Evolutionary conservation across 2,888 invertebrate genomes (phyloP).

Genomic region (Limnephilus auricula): DNA sequence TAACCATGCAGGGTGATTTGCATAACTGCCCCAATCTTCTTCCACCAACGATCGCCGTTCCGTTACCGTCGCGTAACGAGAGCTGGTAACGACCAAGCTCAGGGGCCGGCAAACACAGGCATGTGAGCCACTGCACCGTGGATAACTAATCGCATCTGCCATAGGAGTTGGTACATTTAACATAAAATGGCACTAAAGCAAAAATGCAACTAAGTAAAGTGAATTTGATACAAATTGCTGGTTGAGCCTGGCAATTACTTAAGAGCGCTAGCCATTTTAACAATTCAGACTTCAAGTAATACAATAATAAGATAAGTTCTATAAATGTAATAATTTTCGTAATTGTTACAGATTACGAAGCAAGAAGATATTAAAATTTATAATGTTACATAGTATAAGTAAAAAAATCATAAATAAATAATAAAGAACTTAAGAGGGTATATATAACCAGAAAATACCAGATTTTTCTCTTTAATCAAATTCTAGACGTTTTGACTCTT

Average conservation of each 20-base stretch:
- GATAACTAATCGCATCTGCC: not conserved
- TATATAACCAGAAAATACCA: too few species aligned
- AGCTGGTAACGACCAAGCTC: conserved; percentile 1
- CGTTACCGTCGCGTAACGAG: conserved; percentile 46
- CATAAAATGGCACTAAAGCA: not conserved
- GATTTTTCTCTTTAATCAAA: too few species aligned
- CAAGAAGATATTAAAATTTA: too few species aligned
- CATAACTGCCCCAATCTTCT: conserved; percentile 56
- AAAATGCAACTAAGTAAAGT: not conserved
- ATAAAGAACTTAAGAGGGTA: too few species aligned
- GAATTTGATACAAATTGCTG: not conserved
- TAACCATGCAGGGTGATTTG: conserved; percentile 56
- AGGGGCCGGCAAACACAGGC: not conserved
- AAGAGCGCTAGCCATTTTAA: not conserved
- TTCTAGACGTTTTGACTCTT: too few species aligned
- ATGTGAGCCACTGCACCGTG: not conserved
- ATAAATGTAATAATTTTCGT: too few species aligned
- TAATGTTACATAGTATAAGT: too few species aligned
- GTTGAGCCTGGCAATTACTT: not conserved
- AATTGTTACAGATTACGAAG: too few species aligned
- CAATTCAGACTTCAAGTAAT: too few species aligned
- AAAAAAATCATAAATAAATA: too few species aligned
- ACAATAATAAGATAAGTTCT: too few species aligned
- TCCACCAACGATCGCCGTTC: conserved; percentile 15
- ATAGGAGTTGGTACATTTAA: not conserved